Conservation (phyloP, 1,140 invertebrate genomes). For the Triops cancriformis region DNA sequence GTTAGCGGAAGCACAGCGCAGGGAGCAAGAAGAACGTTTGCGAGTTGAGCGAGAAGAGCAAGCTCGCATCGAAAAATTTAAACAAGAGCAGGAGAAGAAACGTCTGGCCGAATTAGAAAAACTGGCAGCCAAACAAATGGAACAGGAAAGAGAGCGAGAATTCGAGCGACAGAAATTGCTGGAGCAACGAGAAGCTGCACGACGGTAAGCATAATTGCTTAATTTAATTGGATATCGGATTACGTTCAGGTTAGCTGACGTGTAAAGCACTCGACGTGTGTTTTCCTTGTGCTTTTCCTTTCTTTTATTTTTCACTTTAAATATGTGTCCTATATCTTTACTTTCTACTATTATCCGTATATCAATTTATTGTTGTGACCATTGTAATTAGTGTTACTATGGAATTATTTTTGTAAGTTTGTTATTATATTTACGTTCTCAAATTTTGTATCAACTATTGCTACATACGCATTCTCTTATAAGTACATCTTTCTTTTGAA, state of each 20-base stretch:
- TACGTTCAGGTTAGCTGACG: too few relatives aligned
- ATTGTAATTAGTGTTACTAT: too few relatives aligned
- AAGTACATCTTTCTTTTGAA: too few relatives aligned
- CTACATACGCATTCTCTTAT: too few relatives aligned
- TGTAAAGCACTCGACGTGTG: too few relatives aligned
- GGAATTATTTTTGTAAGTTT: too few relatives aligned
- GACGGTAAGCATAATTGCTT: slow-evolving; percentile 46
- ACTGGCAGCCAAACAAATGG: slow-evolving; percentile 72
- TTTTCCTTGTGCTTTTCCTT: slow-evolving; percentile 14
- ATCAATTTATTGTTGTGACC: too few relatives aligned
- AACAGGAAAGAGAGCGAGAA: slow-evolving; percentile 60
- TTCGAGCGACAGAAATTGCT: slow-evolving; percentile 60
- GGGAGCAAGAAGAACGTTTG: slow-evolving; percentile 83
- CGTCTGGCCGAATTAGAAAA: slow-evolving; percentile 60
- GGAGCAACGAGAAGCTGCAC: slow-evolving; percentile 69
- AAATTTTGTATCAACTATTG: too few relatives aligned
- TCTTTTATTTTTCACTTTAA: slow-evolving; percentile 19
- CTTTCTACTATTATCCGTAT: too few relatives aligned
- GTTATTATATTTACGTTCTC: too few relatives aligned
- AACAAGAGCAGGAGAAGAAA: slow-evolving; percentile 53
- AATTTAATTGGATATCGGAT: too few relatives aligned
- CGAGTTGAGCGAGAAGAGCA: slow-evolving; percentile 82
- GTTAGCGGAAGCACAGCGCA: slow-evolving; percentile 72
- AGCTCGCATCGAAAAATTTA: slow-evolving; percentile 72
- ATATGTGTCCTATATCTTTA: too few relatives aligned